These are phyloP conservation scores for Eclectus roratus DNA, from an alignment of 2,113 vertebrate genomes.

Conservation along the genomic window DNA sequence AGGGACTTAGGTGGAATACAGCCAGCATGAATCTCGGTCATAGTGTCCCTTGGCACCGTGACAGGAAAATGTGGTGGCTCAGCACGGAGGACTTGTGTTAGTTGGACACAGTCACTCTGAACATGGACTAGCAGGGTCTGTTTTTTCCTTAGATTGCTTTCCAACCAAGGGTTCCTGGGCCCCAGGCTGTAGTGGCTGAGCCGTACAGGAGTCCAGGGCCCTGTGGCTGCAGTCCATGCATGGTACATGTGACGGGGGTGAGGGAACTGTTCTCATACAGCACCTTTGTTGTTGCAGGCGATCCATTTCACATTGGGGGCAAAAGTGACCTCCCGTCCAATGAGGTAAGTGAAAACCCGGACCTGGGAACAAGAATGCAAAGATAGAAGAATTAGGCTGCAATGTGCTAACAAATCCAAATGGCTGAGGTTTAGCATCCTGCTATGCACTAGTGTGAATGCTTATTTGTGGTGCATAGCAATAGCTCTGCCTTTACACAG, in stretches of 20 bases:
- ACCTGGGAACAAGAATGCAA: slow-evolving; percentile 72
- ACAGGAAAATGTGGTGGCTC: slow-evolving; percentile 19
- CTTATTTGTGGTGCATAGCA: neutral
- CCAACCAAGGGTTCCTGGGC: neutral
- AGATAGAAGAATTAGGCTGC: neutral
- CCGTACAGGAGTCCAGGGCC: neutral
- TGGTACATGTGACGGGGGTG: fast-evolving
- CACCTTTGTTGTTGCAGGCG: slow-evolving; percentile 95
- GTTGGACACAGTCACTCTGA: neutral
- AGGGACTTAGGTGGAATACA: neutral
- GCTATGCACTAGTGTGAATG: neutral
- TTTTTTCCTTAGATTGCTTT: neutral
- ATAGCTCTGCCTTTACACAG: neutral
- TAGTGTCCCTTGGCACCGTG: neutral
- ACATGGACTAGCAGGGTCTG: neutral
- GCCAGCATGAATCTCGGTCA: neutral
- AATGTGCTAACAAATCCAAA: neutral
- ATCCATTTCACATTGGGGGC: slow-evolving; percentile 92
- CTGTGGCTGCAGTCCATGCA: fast-evolving
- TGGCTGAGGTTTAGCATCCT: neutral
- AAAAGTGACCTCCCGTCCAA: slow-evolving; percentile 93
- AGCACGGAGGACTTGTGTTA: neutral
- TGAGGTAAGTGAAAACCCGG: slow-evolving; percentile 94
- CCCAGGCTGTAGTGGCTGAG: neutral
- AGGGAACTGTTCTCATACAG: neutral